Conservation (phyloP, 2,888 invertebrate species). For the Monoplex corrugatus region DNA sequence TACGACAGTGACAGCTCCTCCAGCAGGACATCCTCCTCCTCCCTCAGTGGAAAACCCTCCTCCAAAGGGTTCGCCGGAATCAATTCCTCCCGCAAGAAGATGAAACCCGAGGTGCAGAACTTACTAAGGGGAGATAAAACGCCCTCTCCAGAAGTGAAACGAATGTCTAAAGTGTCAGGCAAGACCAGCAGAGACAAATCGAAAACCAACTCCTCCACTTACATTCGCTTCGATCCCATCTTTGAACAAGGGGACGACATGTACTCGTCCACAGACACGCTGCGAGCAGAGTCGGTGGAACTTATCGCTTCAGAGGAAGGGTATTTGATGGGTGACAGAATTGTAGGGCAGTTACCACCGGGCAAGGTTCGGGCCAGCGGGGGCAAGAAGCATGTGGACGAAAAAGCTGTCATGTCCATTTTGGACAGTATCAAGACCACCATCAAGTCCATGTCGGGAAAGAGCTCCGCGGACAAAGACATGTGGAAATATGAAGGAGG, state of each 20-base stretch:
- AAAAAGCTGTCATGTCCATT: conserved; percentile 60
- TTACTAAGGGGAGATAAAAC: conserved; percentile 59
- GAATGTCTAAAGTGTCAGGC: conserved; percentile 57
- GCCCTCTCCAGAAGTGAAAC: conserved; percentile 58
- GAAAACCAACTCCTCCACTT: conserved; percentile 70
- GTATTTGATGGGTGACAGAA: conserved; percentile 51
- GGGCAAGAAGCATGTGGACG: conserved; percentile 56
- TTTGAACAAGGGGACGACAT: conserved; percentile 75
- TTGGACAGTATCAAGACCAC: conserved; percentile 64
- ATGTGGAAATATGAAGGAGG: conserved; percentile 60
- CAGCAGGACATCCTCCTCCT: conserved; percentile 18
- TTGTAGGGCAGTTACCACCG: conserved; percentile 50
- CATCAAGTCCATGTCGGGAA: conserved; percentile 64
- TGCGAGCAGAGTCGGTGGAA: conserved; percentile 59
- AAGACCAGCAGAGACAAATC: conserved; percentile 59
- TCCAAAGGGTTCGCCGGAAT: conserved; percentile 40
- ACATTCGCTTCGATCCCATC: conserved; percentile 73
- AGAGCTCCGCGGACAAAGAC: conserved; percentile 60
- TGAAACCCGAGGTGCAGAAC: conserved; percentile 63
- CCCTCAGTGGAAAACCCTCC: conserved; percentile 35
- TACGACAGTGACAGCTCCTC: conserved; percentile 49
- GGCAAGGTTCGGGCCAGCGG: conserved; percentile 46
- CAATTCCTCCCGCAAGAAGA: conserved; percentile 56
- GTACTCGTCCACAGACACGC: conserved; percentile 65
- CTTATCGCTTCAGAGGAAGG: conserved; percentile 54